These are phyloP conservation scores for Apostichopus leukothele DNA, from an alignment of 53 echinoderm and acorn worm species.

Conservation along the genomic window DNA sequence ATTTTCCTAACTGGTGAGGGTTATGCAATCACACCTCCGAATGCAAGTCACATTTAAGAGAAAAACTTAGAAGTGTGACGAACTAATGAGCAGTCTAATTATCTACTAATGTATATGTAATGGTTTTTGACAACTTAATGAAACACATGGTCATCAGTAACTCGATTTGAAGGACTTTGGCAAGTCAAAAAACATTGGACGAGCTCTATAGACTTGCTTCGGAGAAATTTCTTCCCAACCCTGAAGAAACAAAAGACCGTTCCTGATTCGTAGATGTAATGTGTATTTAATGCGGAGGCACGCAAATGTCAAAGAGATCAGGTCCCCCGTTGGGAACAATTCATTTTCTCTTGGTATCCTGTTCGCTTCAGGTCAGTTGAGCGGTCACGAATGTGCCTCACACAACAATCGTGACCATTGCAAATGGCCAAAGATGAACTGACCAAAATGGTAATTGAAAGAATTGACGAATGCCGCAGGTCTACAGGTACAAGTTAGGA, in stretches of 20 bases:
- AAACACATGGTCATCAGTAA: constrained; percentile 34
- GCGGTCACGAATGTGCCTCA: constrained; percentile 35
- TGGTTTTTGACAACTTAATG: constrained; percentile 37
- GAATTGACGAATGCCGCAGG: neutral
- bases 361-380: constrained; percentile 29
- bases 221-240: neutral
- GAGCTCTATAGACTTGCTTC: too few species aligned
- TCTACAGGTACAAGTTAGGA: neutral
- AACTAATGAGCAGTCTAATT: neutral
- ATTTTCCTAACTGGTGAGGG: neutral
- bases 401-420: constrained; percentile 29
- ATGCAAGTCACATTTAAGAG: neutral
- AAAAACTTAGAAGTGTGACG: neutral
- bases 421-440: constrained; percentile 18
- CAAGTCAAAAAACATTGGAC: neutral
- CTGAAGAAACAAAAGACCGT: constrained; percentile 41
- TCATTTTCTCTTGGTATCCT: constrained; percentile 33
- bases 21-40: neutral
- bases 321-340: constrained; percentile 29
- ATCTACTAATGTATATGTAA: neutral
- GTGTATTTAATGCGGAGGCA: constrained; percentile 20
- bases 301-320: constrained; percentile 34
- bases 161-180: constrained; percentile 21
- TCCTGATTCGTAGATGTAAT: constrained; percentile 9
- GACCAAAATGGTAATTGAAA: constrained; percentile 30